phyloP scores from a whole-genome alignment of 2,797 vertebrate genomes.

The Rhinoraja longicauda region DNA sequence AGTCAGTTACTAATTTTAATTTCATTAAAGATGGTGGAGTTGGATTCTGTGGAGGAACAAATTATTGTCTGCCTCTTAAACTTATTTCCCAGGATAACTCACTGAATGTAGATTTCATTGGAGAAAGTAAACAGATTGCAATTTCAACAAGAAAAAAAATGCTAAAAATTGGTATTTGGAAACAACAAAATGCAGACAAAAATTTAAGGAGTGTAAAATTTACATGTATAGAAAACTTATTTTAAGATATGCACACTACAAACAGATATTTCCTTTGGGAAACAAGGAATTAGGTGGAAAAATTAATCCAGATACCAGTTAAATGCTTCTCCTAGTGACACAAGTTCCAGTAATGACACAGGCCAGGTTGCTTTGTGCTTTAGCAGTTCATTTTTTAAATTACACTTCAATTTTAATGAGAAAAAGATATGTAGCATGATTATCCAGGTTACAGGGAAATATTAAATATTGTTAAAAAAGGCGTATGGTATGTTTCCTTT shows the following conservation, averaged over 20 bases:
- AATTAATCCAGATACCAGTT: neutral
- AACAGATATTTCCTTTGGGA: neutral
- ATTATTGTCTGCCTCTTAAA: neutral
- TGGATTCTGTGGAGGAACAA: neutral
- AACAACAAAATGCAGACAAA: neutral
- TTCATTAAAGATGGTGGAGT: neutral
- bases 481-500: no score
- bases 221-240: neutral
- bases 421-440: neutral
- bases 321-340: neutral
- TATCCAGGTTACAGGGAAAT: neutral
- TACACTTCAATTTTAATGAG: constrained; percentile 9
- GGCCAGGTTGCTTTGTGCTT: neutral
- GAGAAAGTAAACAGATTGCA: neutral
- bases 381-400: neutral
- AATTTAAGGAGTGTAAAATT: neutral
- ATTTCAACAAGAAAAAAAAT: neutral
- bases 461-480: neutral
- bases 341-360: neutral
- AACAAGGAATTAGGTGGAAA: neutral
- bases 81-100: neutral
- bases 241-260: neutral
- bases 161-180: neutral
- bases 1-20: neutral
- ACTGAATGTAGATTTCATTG: neutral